Evolutionary conservation across 2,113 vertebrate species (phyloP).

Genomic region (Oryzias javanicus): DNA sequence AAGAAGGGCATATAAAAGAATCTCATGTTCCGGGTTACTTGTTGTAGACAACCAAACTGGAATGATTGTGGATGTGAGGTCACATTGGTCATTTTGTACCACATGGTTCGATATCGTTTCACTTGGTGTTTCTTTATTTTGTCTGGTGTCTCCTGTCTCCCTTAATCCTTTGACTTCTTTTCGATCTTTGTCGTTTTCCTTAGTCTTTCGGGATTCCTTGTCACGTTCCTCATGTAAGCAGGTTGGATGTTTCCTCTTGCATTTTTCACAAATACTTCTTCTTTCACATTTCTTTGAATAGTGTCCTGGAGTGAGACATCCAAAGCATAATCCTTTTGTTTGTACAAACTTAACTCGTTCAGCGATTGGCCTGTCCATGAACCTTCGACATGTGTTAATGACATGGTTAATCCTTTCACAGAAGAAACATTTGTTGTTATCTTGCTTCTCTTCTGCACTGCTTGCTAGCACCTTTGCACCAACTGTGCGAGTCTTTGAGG

Average conservation of each 20-base stretch:
- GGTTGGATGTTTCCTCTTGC: constrained; percentile 21
- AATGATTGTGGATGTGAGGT: not conserved
- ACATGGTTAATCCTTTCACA: constrained; percentile 8
- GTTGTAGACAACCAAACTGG: constrained; percentile 18
- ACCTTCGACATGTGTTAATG: constrained; percentile 5
- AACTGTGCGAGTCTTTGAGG: constrained; percentile 8
- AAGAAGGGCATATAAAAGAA: not conserved
- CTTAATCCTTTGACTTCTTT: not conserved
- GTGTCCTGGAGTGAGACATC: constrained; percentile 22
- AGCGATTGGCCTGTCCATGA: not conserved
- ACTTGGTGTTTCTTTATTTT: not conserved
- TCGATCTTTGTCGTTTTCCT: not conserved
- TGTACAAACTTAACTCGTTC: constrained; percentile 23
- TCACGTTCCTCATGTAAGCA: constrained; percentile 27
- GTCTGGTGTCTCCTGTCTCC: no score
- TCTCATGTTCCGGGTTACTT: constrained; percentile 23
- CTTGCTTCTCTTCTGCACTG: not conserved
- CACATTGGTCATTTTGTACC: not conserved
- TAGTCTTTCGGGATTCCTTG: not conserved
- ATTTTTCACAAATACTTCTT: constrained; percentile 31
- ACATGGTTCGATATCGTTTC: constrained; percentile 2
- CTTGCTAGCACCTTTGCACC: constrained; percentile 19
- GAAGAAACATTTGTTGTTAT: constrained; percentile 8
- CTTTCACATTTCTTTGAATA: constrained; percentile 36
- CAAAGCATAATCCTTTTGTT: not conserved